Evolutionary conservation across 2,113 vertebrate species (phyloP).

Genomic region (Phyllostomus discolor): DNA sequence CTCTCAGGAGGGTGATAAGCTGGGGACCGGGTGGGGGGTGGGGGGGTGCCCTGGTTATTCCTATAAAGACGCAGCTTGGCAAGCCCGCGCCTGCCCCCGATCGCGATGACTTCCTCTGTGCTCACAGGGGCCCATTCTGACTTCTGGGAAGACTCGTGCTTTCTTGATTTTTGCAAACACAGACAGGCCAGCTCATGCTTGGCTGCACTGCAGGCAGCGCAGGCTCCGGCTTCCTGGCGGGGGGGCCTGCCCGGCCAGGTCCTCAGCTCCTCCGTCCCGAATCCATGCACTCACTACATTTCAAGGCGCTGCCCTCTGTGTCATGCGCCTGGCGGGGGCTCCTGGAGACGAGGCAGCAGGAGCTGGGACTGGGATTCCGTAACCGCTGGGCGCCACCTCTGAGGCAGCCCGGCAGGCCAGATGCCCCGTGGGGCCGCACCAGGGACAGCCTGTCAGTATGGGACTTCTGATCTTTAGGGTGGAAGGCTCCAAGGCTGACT

Average conservation of each 20-base stretch:
- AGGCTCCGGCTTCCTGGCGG: neutral
- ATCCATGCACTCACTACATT: rapidly evolving
- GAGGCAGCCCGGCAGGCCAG: neutral
- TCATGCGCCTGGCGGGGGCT: neutral
- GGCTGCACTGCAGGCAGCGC: neutral
- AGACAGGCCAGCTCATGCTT: neutral
- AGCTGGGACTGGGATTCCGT: neutral
- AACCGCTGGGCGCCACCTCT: neutral
- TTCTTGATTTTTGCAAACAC: neutral
- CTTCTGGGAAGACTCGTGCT: neutral
- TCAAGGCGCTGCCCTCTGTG: neutral
- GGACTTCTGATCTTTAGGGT: too few species aligned
- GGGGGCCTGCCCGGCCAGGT: neutral
- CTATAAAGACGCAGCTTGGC: neutral
- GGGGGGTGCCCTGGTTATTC: neutral
- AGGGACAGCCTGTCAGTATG: rapidly evolving
- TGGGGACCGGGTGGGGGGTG: rapidly evolving
- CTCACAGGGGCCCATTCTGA: neutral
- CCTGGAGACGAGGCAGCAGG: rapidly evolving
- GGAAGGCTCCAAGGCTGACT: neutral
- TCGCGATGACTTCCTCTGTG: neutral
- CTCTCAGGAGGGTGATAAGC: neutral
- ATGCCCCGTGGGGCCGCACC: rapidly evolving
- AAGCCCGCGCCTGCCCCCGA: neutral
- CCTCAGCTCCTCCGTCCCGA: neutral